phyloP scores from a whole-genome alignment of 2,113 vertebrate genomes.

The Dipodomys ordii region DNA sequence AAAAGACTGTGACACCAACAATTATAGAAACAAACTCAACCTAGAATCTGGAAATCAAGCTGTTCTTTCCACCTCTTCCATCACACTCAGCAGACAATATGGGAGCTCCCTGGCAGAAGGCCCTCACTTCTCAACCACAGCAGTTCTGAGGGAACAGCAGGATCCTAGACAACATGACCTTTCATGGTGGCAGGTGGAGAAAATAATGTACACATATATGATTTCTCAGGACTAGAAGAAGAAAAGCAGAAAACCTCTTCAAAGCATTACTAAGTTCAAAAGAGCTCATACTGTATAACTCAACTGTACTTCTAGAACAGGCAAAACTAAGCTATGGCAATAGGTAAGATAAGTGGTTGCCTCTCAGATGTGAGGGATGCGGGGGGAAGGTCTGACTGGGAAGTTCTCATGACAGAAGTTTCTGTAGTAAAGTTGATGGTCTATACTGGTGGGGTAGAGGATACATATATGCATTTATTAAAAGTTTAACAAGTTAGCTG shows the following conservation, averaged over 20 bases:
- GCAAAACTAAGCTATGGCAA: not conserved
- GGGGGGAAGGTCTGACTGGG: not conserved
- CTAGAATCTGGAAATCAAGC: slow-evolving; percentile 60
- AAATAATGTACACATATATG: not conserved
- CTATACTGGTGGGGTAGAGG: not conserved
- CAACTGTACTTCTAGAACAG: not conserved
- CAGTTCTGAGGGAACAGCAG: not conserved
- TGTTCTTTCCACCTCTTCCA: slow-evolving; percentile 35
- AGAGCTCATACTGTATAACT: not conserved
- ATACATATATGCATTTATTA: not conserved
- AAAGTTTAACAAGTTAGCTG: not conserved
- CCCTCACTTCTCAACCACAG: slow-evolving; percentile 39
- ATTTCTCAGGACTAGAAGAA: not conserved
- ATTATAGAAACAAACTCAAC: slow-evolving; percentile 69
- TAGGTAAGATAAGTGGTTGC: not conserved
- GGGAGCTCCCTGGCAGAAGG: slow-evolving; percentile 46
- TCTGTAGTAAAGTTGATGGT: not conserved
- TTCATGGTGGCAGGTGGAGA: not conserved
- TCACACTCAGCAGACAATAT: slow-evolving; percentile 32
- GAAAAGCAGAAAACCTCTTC: slow-evolving; percentile 26
- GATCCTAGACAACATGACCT: not conserved
- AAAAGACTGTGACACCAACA: slow-evolving; percentile 59
- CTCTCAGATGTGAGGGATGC: not conserved
- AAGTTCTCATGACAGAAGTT: not conserved
- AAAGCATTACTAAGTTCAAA: not conserved